A percentile compares a stretch with the other conserved stretches of the same genome.
phyloP scores from a whole-genome alignment of 2,888 invertebrate genomes.

The Itoplectis maculator region DNA sequence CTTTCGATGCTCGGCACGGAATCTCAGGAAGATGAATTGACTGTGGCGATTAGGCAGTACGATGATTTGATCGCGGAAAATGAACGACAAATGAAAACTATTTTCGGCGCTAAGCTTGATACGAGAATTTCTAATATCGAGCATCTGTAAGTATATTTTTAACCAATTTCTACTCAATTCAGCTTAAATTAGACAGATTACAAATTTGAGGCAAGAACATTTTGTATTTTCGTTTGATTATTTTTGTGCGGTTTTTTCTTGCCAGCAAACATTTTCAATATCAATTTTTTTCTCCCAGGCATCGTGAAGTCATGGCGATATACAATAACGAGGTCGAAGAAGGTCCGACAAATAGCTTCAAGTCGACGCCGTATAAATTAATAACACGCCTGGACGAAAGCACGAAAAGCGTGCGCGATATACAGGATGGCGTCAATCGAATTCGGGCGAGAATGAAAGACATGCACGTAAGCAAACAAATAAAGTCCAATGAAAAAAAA shows the following conservation, averaged over 20 bases:
- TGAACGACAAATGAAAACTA: slow-evolving; percentile 68
- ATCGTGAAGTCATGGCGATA: slow-evolving; percentile 69
- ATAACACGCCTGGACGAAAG: slow-evolving; percentile 71
- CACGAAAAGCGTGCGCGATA: slow-evolving; percentile 69
- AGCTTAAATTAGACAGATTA: background rate
- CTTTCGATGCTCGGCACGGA: slow-evolving; percentile 73
- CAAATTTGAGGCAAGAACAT: background rate
- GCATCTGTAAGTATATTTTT: slow-evolving; percentile 66
- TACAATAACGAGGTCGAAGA: slow-evolving; percentile 74
- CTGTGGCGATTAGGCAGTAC: slow-evolving; percentile 72
- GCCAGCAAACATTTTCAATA: background rate
- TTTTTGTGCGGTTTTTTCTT: background rate
- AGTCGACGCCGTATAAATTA: slow-evolving; percentile 72
- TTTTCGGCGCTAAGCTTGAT: slow-evolving; percentile 71
- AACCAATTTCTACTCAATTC: background rate
- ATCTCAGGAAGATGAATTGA: slow-evolving; percentile 67
- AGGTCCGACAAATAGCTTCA: slow-evolving; percentile 76
- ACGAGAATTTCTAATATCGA: slow-evolving; percentile 59
- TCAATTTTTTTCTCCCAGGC: slow-evolving; percentile 71
- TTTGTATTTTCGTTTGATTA: background rate
- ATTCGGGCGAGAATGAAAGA: slow-evolving; percentile 79
- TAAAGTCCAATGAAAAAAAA: background rate
- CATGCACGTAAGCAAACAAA: slow-evolving; percentile 75
- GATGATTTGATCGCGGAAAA: slow-evolving; percentile 75
- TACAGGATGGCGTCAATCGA: slow-evolving; percentile 73